Evolutionary conservation across 2,888 invertebrate species (phyloP).

Genomic region (Antheraea assamensis): DNA sequence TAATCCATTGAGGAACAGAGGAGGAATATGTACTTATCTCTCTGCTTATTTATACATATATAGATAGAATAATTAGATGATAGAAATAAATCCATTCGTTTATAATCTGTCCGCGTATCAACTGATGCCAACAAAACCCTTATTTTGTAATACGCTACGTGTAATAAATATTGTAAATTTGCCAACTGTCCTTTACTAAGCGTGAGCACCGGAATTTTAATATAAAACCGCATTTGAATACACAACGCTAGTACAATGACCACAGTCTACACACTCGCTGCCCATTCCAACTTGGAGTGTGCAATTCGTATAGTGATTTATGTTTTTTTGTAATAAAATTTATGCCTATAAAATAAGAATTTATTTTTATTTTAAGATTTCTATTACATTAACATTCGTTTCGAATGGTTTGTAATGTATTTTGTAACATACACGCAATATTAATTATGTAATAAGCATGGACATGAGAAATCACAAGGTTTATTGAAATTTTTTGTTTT

Average conservation of each 20-base stretch:
- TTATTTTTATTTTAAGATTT: conserved; percentile 10
- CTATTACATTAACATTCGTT: neutral
- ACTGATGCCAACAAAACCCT: neutral
- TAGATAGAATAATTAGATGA: neutral
- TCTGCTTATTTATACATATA: no score
- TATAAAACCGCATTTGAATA: conserved; percentile 5
- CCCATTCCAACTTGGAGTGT: neutral
- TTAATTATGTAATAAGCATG: neutral
- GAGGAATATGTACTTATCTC: no score
- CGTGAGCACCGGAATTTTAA: conserved; percentile 13
- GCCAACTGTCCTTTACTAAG: conserved; percentile 10
- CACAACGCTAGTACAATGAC: conserved; percentile 4
- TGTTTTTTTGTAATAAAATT: conserved; percentile 5
- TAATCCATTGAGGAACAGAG: no score
- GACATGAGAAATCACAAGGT: neutral
- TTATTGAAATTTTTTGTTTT: neutral
- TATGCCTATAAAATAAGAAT: conserved; percentile 3
- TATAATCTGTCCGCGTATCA: neutral
- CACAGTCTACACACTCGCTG: neutral
- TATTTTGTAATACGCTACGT: conserved; percentile 14
- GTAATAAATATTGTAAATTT: conserved; percentile 15
- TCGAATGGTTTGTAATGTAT: neutral
- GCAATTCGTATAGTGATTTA: conserved; percentile 9
- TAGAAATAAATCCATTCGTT: neutral
- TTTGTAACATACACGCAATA: neutral